Evolutionary conservation across 2,113 vertebrate genomes (phyloP), one percentile per base, ranked within the genome.

Genomic region (Trematocara unimaculatum): DNA sequence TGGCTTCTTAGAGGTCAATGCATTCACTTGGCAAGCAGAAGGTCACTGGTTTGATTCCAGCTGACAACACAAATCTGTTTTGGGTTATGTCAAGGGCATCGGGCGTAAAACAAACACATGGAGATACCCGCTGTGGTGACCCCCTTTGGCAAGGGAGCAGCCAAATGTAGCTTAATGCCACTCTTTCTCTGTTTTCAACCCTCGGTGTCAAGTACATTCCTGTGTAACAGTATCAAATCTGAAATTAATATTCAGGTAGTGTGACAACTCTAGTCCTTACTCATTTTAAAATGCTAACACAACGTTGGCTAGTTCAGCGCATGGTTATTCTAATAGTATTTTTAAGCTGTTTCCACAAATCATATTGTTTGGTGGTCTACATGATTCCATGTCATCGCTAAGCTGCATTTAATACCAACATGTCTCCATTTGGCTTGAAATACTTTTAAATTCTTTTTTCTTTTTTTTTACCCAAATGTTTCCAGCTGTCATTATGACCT

Each of bases 401-500:
- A 83, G 18, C 79, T 84, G 49, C 55, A 54, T 79, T 81, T 54
- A 35, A 64, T 47, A 51, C 23, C 18, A 87, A 35, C 45, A 87
- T 23, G 6, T 88, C 62, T 88, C 60, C 85, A 87, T 88, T 40
- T 91, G 82, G 84, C 35, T 51, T 82, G 82, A 86, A 85, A 91
- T 84, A 74, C 79, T 79, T 86, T 82, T 79, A 45, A 47, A 56
- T 88, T 93, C 64, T 83, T n/a, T 29, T 82, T 79, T 91, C 90
- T 87, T 88, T 87, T 81, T 60, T 26, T 89, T 82, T 83, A 85
- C 77, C 84, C 29, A 84, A 88, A 86, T 79, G 51, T 83, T 85
- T 87, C 49, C 35, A 26, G 14, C n/a, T 38, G 14, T 35, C 14
- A 29, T 38, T 14, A 9, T 31, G 26, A 33, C 47, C 3, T 35